Evolutionary conservation across 2,888 invertebrate genomes (phyloP).

Genomic region (Lasioglossum zephyrum): DNA sequence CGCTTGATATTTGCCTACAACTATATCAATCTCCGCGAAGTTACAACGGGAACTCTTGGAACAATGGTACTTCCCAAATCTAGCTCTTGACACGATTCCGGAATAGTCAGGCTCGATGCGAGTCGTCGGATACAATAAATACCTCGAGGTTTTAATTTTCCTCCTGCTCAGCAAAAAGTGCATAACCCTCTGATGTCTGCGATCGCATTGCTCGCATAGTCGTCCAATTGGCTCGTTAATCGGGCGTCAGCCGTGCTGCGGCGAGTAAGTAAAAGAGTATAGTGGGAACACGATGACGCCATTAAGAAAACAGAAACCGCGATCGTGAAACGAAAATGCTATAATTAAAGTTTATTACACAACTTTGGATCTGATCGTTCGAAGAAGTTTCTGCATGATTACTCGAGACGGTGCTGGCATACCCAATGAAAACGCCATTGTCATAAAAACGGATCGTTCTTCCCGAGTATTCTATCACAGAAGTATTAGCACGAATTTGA

Average conservation of each 20-base stretch:
- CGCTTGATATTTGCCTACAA: neutral
- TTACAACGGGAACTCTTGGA: neutral
- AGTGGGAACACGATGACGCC: no score
- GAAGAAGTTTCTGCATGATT: neutral
- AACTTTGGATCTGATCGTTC: neutral
- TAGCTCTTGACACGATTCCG: slow-evolving; percentile 14
- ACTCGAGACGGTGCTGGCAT: neutral
- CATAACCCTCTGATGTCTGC: no score
- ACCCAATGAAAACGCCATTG: no score
- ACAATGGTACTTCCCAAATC: slow-evolving; percentile 19
- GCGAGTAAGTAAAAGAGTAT: neutral
- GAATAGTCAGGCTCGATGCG: neutral
- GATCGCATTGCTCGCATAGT: neutral
- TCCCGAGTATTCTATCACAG: no score
- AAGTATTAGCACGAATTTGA: neutral
- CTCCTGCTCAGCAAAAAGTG: no score
- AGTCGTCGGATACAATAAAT: neutral
- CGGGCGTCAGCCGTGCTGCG: neutral
- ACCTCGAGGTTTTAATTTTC: neutral
- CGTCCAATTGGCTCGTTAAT: neutral
- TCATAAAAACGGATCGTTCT: no score
- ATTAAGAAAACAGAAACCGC: no score
- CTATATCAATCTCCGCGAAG: neutral
- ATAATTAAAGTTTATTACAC: neutral
- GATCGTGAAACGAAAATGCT: neutral